These are phyloP conservation scores for Pomacea maculata DNA, from an alignment of 1,140 invertebrate species.

Conservation along the genomic window DNA sequence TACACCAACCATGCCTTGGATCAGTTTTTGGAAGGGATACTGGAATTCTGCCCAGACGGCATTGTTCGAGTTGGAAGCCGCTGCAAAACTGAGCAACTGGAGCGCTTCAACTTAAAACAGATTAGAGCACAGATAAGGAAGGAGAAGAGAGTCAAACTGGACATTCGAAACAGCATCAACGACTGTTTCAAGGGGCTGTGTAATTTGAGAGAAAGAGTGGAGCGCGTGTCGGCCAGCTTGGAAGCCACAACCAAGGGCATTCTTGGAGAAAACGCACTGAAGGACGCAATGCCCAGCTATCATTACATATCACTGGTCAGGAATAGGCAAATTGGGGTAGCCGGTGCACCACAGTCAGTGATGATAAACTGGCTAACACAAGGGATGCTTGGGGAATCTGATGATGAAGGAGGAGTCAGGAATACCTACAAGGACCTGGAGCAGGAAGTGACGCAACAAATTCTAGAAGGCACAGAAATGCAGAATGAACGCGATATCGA, in stretches of 20 bases:
- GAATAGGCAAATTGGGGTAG: no score
- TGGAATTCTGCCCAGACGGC: constrained; percentile 40
- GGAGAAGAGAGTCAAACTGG: not conserved
- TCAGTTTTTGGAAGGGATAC: constrained; percentile 81
- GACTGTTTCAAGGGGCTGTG: not conserved
- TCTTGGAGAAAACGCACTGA: not conserved
- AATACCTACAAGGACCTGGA: not conserved
- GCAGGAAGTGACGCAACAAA: not conserved
- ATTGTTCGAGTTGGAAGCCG: constrained; percentile 80
- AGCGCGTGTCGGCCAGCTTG: not conserved
- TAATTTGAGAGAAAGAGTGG: not conserved
- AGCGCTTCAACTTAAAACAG: constrained; percentile 37
- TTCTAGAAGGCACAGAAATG: not conserved
- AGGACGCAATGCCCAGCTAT: not conserved
- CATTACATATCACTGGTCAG: not conserved
- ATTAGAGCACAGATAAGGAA: constrained; percentile 24
- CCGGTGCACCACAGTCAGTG: not conserved
- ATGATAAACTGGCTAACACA: not conserved
- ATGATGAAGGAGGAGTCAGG: not conserved
- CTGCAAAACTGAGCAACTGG: constrained; percentile 67
- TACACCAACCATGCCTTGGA: constrained; percentile 90
- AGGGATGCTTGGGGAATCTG: not conserved
- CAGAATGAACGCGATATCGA: not conserved
- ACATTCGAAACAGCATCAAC: not conserved
- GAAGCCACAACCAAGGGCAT: constrained; percentile 6